Evolutionary conservation across 2,113 vertebrate genomes (phyloP).

Genomic region (Pavo muticus): DNA sequence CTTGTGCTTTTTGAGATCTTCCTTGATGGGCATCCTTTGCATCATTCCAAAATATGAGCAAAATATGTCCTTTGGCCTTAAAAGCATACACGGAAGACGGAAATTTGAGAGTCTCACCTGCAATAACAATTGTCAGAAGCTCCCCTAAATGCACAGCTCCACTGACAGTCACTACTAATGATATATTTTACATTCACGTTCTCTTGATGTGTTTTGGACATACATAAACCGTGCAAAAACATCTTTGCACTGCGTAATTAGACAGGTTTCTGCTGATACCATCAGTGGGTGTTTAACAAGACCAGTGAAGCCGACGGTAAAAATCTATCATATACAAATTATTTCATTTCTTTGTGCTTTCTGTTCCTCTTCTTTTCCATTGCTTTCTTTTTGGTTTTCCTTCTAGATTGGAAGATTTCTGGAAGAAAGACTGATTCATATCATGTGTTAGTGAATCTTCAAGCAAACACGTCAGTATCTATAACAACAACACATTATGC

Average conservation of each 20-base stretch:
- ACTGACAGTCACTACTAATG: background rate
- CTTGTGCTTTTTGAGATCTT: background rate
- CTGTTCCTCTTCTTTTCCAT: background rate
- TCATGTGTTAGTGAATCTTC: background rate
- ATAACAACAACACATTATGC: background rate
- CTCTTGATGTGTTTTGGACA: background rate
- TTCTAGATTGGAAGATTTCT: background rate
- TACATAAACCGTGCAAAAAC: background rate
- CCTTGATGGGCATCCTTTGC: background rate
- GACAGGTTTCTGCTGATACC: background rate
- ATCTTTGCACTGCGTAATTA: background rate
- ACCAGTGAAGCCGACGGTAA: background rate
- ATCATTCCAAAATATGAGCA: background rate
- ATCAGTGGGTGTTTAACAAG: background rate
- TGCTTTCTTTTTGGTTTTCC: background rate
- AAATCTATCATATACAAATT: background rate
- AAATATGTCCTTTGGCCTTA: background rate
- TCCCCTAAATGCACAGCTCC: background rate
- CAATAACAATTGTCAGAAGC: background rate
- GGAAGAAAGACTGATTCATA: background rate
- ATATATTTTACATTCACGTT: background rate
- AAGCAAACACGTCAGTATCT: background rate
- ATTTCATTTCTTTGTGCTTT: background rate
- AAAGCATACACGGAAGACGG: background rate
- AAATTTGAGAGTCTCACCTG: background rate